Conservation (phyloP, 1,140 invertebrate genomes). For the Glossosoma conforme region DNA sequence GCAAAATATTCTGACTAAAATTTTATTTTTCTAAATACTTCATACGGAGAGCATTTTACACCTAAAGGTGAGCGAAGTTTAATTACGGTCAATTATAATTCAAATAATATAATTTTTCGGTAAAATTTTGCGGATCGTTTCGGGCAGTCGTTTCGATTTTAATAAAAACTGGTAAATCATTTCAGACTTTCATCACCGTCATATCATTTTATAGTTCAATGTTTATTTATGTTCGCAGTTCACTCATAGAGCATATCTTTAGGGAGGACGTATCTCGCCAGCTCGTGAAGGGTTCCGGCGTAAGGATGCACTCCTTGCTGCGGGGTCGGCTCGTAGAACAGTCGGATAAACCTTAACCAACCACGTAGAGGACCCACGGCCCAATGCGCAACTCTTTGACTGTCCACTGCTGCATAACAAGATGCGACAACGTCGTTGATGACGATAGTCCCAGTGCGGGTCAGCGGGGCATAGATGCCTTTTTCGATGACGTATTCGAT, state of each 20-base stretch:
- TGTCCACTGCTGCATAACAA: constrained; percentile 88
- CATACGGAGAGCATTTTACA: no score
- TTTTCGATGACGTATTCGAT: constrained; percentile 52
- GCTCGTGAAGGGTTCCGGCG: constrained; percentile 67
- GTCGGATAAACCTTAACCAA: constrained; percentile 39
- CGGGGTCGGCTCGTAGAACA: constrained; percentile 26
- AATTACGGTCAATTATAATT: no score
- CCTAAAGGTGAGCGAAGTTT: no score
- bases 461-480: constrained; percentile 90
- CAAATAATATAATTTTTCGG: no score
- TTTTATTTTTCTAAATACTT: no score
- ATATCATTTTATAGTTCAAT: no score
- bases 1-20: no score
- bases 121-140: no score
- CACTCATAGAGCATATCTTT: constrained; percentile 40
- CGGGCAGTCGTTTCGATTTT: no score
- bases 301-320: constrained; percentile 80
- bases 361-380: constrained; percentile 75
- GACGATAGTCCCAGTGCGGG: constrained; percentile 78
- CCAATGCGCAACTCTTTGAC: constrained; percentile 78
- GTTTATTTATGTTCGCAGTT: no score
- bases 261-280: constrained; percentile 69
- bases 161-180: no score
- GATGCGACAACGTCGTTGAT: constrained; percentile 89
- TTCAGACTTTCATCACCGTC: no score